Percentiles rank a stretch among this genome's conserved stretches.
Evolutionary conservation across 1,140 invertebrate species (phyloP).

Genomic region (Cepaea nemoralis): DNA sequence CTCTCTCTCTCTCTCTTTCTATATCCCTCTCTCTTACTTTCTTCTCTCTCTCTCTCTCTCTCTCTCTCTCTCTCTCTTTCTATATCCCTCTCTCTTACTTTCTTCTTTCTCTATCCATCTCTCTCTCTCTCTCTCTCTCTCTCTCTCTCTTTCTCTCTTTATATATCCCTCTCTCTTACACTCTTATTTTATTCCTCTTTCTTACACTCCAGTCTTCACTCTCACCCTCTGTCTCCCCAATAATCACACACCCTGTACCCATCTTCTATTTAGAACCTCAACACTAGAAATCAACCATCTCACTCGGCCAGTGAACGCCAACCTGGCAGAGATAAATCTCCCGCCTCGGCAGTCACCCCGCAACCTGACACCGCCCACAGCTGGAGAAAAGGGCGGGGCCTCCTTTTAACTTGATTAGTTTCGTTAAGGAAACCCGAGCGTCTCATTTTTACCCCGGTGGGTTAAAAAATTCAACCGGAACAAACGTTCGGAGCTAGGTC

Average conservation of each 20-base stretch:
- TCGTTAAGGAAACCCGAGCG: conserved; percentile 25
- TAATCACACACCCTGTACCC: too few relatives aligned
- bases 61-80: too few relatives aligned
- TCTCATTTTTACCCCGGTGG: conserved; percentile 22
- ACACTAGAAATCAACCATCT: neutral
- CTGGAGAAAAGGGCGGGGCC: conserved; percentile 22
- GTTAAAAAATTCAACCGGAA: conserved; percentile 29
- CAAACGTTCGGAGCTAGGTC: neutral
- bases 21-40: too few relatives aligned
- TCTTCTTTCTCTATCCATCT: too few relatives aligned
- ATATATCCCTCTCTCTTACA: too few relatives aligned
- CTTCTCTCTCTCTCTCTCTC: too few relatives aligned
- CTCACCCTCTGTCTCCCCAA: too few relatives aligned
- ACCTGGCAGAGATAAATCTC: neutral
- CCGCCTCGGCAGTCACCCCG: conserved; percentile 1
- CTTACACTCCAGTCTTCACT: too few relatives aligned
- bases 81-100: too few relatives aligned
- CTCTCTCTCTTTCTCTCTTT: too few relatives aligned
- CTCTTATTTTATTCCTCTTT: neutral
- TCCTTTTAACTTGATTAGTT: conserved; percentile 20
- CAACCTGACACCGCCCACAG: conserved; percentile 7
- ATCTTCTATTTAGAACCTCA: neutral
- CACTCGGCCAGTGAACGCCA: neutral
- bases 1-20: too few relatives aligned
- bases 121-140: too few relatives aligned